Conservation (phyloP, 2,113 vertebrate genomes). For the Antennarius striatus region DNA sequence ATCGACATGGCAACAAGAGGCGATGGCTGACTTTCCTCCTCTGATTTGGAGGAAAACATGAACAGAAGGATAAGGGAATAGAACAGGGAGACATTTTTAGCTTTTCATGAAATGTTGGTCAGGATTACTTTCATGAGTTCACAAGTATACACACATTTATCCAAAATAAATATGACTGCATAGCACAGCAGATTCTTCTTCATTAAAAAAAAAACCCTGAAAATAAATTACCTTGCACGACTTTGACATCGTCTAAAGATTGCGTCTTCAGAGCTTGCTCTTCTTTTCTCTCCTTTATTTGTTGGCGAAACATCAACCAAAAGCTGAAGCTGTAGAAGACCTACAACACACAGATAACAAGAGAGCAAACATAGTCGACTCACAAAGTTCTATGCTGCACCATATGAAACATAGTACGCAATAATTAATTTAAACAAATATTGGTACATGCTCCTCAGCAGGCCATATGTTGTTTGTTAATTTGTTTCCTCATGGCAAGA, state of each 20-base stretch:
- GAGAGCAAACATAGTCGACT: not conserved
- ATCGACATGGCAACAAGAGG: constrained; percentile 72
- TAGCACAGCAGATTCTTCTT: not conserved
- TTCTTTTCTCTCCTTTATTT: constrained; percentile 69
- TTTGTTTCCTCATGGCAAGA: no score
- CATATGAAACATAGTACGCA: not conserved
- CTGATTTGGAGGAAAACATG: constrained; percentile 36
- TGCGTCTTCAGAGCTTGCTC: constrained; percentile 49
- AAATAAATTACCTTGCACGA: constrained; percentile 51
- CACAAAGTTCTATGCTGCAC: not conserved
- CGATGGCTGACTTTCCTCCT: constrained; percentile 50
- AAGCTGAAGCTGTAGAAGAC: constrained; percentile 77
- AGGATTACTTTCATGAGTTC: no score
- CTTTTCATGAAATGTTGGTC: not conserved
- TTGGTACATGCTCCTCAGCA: no score
- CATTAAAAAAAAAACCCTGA: not conserved
- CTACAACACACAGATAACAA: constrained; percentile 56
- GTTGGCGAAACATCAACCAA: constrained; percentile 83
- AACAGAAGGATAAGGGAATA: not conserved
- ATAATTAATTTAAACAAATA: not conserved
- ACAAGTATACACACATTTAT: not conserved
- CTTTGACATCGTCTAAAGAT: constrained; percentile 64
- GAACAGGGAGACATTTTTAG: not conserved
- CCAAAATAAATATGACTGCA: not conserved
- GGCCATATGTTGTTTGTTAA: no score